Evolutionary conservation across 2,888 invertebrate genomes (phyloP).

Genomic region (Campoplex nolae): DNA sequence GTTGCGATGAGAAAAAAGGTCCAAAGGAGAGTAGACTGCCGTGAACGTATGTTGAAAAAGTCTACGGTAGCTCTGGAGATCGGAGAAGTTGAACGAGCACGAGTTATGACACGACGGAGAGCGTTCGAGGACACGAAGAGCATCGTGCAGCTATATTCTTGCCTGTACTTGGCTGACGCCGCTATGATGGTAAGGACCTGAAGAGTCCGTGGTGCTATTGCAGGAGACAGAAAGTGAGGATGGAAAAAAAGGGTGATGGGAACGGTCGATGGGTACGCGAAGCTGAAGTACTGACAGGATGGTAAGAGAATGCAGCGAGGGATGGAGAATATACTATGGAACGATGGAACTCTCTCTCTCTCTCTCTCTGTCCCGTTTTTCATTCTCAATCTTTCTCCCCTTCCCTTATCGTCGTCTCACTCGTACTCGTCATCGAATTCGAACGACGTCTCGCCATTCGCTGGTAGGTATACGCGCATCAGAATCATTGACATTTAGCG

Average conservation of each 20-base stretch:
- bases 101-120: constrained; percentile 44
- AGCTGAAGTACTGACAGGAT: constrained; percentile 47
- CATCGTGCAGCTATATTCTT: constrained; percentile 23
- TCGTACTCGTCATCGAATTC: constrained; percentile 56
- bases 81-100: constrained; percentile 37
- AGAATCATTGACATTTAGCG: constrained; percentile 82
- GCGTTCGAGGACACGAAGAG: constrained; percentile 56
- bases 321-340: constrained; percentile 42
- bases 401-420: constrained; percentile 65
- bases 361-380: constrained; percentile 45
- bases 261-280: constrained; percentile 62
- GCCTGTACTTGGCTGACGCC: constrained; percentile 43
- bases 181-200: constrained; percentile 67
- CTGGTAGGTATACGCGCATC: constrained; percentile 71
- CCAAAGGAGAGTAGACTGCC: not conserved
- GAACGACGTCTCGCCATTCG: constrained; percentile 67
- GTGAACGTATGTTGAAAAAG: constrained; percentile 5
- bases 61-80: not conserved
- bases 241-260: constrained; percentile 41
- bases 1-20: not conserved
- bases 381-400: constrained; percentile 61
- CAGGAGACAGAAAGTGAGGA: constrained; percentile 42
- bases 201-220: constrained; percentile 58
- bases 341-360: constrained; percentile 44
- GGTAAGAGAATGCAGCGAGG: constrained; percentile 40